Evolutionary conservation across 2,113 vertebrate genomes (phyloP).

Genomic region (Labeo catla): DNA sequence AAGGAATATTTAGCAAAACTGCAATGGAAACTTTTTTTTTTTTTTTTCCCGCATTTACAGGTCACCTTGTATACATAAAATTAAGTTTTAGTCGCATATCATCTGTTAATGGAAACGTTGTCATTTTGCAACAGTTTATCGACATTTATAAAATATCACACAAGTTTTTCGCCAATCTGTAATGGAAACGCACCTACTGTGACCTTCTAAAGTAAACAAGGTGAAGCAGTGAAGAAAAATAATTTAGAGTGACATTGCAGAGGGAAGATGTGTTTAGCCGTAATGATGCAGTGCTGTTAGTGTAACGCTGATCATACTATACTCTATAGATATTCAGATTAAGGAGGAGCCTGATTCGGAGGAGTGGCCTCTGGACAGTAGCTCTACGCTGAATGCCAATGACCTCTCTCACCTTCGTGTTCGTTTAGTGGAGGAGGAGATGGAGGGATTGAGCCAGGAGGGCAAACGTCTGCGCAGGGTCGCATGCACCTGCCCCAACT

Average conservation of each 20-base stretch:
- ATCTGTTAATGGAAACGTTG: no score
- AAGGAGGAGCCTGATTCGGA: conserved; percentile 97
- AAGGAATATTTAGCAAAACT: no score
- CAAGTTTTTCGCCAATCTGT: no score
- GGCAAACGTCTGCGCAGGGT: conserved; percentile 96
- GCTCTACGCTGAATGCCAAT: conserved; percentile 95
- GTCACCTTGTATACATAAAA: no score
- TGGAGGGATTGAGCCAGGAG: conserved; percentile 91
- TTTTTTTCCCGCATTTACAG: no score
- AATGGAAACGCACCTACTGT: not conserved
- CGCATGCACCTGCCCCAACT: conserved; percentile 98
- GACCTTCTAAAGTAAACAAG: not conserved
- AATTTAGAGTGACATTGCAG: not conserved
- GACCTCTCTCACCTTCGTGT: conserved; percentile 95
- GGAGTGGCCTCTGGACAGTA: conserved; percentile 94
- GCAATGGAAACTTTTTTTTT: no score
- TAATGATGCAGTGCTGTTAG: conserved; percentile 37
- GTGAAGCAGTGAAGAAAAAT: not conserved
- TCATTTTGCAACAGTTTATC: no score
- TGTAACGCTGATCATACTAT: conserved; percentile 49
- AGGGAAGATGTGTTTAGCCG: not conserved
- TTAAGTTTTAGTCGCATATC: no score
- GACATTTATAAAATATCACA: no score
- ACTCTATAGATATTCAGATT: conserved; percentile 89
- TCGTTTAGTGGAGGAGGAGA: conserved; percentile 92